Evolutionary conservation across 1,140 invertebrate species (phyloP).

Genomic region (Aphaenogaster rudis): DNA sequence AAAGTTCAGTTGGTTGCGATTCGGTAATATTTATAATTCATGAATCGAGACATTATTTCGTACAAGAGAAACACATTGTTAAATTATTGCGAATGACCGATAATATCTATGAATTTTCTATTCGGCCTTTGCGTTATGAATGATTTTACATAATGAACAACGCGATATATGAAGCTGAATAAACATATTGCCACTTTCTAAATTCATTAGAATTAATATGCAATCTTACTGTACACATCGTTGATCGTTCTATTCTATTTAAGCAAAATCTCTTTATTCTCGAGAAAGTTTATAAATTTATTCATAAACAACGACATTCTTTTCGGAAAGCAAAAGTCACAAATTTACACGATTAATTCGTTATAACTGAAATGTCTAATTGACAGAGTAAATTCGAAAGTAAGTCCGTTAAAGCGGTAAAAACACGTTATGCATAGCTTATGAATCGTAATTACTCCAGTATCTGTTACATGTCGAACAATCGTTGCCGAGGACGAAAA

Average conservation of each 20-base stretch:
- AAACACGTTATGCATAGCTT: background rate
- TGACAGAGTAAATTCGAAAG: background rate
- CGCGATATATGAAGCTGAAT: background rate
- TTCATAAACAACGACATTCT: background rate
- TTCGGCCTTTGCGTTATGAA: background rate
- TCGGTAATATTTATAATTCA: slow-evolving; percentile 17
- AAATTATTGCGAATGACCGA: background rate
- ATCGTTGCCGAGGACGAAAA: background rate
- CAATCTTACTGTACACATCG: background rate
- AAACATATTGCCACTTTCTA: slow-evolving; percentile 1
- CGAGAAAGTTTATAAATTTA: background rate
- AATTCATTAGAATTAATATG: slow-evolving; percentile 29
- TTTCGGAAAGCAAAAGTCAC: background rate
- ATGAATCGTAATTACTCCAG: slow-evolving; percentile 7
- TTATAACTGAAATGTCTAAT: slow-evolving; percentile 8
- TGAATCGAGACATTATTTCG: slow-evolving; percentile 5
- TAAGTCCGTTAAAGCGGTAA: slow-evolving; percentile 9
- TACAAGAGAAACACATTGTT: background rate
- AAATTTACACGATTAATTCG: background rate
- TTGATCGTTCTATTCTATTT: background rate
- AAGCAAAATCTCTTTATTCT: background rate
- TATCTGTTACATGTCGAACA: background rate
- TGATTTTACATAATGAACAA: background rate
- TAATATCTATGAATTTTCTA: slow-evolving; percentile 11
- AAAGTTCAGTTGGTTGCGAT: background rate